Evolutionary conservation across 1,140 invertebrate genomes (phyloP), one percentile per base, ranked within the genome.

Genomic region (Pseudoatta argentina): DNA sequence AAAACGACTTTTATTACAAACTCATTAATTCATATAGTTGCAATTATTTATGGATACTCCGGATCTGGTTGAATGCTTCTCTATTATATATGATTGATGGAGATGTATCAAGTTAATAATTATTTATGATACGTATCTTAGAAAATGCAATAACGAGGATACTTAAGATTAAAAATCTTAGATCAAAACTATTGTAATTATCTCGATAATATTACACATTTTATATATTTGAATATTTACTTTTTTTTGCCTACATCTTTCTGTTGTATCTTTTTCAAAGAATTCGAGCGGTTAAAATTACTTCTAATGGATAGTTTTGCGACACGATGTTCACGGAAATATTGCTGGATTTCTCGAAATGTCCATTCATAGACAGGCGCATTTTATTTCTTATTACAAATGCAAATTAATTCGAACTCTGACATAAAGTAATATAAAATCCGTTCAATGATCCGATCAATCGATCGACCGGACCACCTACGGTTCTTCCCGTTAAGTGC

Each of bases 341-440:
- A 34, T 63, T 30, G 4, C n/a, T 51, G 16, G 14, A 63, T 61
- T 18, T 48, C 12, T 1, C 2, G 14, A 44, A 61, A 61, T 1
- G 3, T 16, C 12, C 18, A 6, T 21, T 72, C 53, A 6, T 27
- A 48, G 44, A 27, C 7, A 61, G 24, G n/a, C 7, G 7, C 16
- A 48, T 55, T 21, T 81, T 18, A 72, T 71, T 39, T 34, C 18
- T 61, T 7, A 30, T 48, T 59, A 59, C 14, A 8, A 82, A 73
- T 12, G 67, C 24, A 61, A 78, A 73, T 83, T 51, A 75, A 61
- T 75, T 75, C n/a, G 39, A 83, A 51, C 69, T 83, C 10, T 63
- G 44, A 83, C 27, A 75, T 83, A 63, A 83, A 83, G 34, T 61
- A 73, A 63, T 75, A 51, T 83, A 83, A 82, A 73, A 61, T 83